Conservation (phyloP, 2,888 invertebrate species). For the Lysandra bellargus region DNA sequence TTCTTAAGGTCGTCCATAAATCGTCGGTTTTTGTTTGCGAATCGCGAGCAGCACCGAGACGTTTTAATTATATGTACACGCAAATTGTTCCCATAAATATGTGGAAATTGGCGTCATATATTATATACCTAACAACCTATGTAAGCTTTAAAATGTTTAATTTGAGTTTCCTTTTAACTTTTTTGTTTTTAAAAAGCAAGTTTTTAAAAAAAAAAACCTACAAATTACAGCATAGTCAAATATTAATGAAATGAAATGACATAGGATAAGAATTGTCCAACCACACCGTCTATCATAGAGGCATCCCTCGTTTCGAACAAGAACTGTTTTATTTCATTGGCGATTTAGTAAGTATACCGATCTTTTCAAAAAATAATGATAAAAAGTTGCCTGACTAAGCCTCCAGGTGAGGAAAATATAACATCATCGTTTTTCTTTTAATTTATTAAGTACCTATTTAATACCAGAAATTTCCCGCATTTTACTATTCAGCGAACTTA, state of each 20-base stretch:
- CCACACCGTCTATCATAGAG: too few species aligned
- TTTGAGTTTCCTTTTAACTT: neutral
- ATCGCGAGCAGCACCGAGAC: constrained; percentile 14
- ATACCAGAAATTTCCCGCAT: neutral
- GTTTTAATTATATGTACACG: constrained; percentile 22
- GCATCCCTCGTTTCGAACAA: too few species aligned
- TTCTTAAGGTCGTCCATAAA: constrained; percentile 56
- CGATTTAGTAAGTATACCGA: too few species aligned
- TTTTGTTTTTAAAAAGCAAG: neutral
- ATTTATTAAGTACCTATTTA: neutral
- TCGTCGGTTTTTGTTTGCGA: constrained; percentile 46
- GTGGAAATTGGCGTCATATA: neutral
- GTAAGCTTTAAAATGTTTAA: neutral
- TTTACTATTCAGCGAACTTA: neutral
- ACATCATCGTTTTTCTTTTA: neutral
- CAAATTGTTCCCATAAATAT: constrained; percentile 18
- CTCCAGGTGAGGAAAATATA: too few species aligned
- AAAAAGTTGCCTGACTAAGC: too few species aligned
- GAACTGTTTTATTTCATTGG: too few species aligned
- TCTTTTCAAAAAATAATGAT: too few species aligned
- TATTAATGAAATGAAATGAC: neutral
- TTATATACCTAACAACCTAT: constrained; percentile 21
- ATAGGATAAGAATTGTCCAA: too few species aligned
- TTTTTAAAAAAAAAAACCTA: neutral
- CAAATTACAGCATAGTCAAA: neutral